These are phyloP conservation scores for Pangasianodon gigas DNA, from an alignment of 2,113 vertebrate genomes.

Conservation along the genomic window DNA sequence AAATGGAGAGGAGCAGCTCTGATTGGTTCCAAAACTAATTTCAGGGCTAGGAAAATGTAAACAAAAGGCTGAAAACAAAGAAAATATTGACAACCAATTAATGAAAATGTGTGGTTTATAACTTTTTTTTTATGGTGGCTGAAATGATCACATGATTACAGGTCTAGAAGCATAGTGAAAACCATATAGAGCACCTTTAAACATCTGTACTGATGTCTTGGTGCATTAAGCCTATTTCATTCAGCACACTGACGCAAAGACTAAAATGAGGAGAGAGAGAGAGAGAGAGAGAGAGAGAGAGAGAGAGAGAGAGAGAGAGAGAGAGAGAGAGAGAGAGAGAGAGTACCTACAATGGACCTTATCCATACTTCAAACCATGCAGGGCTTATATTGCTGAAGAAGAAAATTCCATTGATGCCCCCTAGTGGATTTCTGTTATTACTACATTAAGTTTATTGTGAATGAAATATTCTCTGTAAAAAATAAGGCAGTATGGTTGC, in stretches of 20 bases:
- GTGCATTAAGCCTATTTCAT: not conserved
- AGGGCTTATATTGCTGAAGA: not conserved
- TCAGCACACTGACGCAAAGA: not conserved
- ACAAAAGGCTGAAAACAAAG: not conserved
- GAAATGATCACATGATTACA: not conserved
- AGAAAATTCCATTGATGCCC: conserved; percentile 30
- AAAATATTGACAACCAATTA: not conserved
- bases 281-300: too few relatives aligned
- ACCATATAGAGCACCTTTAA: not conserved
- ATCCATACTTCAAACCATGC: not conserved
- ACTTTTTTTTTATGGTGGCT: not conserved
- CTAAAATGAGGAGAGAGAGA: too few relatives aligned
- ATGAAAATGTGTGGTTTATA: not conserved
- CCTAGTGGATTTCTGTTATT: conserved; percentile 29
- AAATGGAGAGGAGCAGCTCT: not conserved
- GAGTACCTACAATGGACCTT: not conserved
- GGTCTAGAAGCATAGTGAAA: not conserved
- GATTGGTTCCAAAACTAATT: not conserved
- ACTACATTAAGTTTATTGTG: conserved; percentile 12
- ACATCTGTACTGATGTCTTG: not conserved
- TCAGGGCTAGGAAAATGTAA: not conserved
- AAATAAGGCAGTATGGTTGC: not conserved
- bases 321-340: not conserved
- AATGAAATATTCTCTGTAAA: not conserved
- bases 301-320: not conserved